These are phyloP conservation scores for Sericinus montela DNA, from an alignment of 2,888 invertebrate species.

Conservation along the genomic window DNA sequence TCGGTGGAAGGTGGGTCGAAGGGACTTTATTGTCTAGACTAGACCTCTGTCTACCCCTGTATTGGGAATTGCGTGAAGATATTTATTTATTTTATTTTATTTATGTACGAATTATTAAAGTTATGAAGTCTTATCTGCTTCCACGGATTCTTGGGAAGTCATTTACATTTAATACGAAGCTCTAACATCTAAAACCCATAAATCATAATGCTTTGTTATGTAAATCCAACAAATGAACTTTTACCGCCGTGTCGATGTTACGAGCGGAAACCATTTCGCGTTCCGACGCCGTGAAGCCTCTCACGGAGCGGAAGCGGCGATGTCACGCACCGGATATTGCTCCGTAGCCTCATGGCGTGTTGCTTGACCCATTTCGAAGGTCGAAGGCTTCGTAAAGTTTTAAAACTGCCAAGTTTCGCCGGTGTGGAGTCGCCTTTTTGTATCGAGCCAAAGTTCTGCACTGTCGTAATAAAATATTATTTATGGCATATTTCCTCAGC, in stretches of 20 bases:
- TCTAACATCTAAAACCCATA: not conserved
- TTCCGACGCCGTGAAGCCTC: conserved; percentile 1
- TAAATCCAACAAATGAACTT: conserved; percentile 15
- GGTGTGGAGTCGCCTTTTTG: not conserved
- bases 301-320: conserved; percentile 8
- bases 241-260: not conserved
- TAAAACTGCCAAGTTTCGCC: not conserved
- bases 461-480: not conserved
- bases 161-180: not conserved
- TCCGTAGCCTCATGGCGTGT: conserved; percentile 1
- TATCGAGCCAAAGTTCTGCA: not conserved
- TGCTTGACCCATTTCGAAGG: conserved; percentile 7
- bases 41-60: no score
- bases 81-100: no score
- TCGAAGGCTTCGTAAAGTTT: conserved; percentile 3
- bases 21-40: no score
- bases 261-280: conserved; percentile 1
- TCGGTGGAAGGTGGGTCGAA: no score
- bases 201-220: conserved; percentile 8
- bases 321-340: conserved; percentile 19
- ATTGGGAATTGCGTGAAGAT: no score
- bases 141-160: not conserved
- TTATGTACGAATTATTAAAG: no score
- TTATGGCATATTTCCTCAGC: not conserved
- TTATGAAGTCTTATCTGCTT: no score